Evolutionary conservation across 2,113 vertebrate species (phyloP), one percentile per base, ranked within the genome.

Genomic region (Cryptomyrus ogoouensis): DNA sequence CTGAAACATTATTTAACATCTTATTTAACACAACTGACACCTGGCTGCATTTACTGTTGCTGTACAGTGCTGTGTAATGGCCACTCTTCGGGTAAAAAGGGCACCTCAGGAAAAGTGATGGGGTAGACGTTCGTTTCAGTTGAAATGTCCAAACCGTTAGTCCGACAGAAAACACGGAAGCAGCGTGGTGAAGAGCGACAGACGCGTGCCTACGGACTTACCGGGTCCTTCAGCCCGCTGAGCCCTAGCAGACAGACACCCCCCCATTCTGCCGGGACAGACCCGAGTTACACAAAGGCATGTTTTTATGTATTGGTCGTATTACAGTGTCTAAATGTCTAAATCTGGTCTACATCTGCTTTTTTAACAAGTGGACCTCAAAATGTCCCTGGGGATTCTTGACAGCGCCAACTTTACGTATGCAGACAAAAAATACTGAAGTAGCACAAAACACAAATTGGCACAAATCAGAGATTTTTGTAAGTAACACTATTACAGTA

Each of bases 71-170:
- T 74, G 88, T 88, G 44, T 89, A 88, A 88, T 42, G 31, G 13
- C 47, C 85, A 74, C 39, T 53, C 49, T 47, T 15, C 21, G 44
- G 66, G 49, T 58, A 62, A 15, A 31, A 74, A 74, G 31, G 27
- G 13, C 17, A 39, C 74, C 80, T 90, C 86, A 39, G 89, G 27
- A 47, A 46, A 74, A n/a, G 24, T 35, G 42, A 80, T 89, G 85
- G 89, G 52, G 66, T 62, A 42, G 5, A 31, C 39, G 90, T 91
- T 91, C 87, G 86, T 92, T 86, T 83, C 39, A 17, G 66, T 56
- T 88, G 42, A 44, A 42, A 39, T 87, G 9, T 83, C 87, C 83
- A 89, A 66, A 49, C 74, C 49, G 21, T 86, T 66, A 87, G 35
- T 39, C 42, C 2, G 2, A 56, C 3, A 87, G 46, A 15, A 31